phyloP scores from a whole-genome alignment of 2,888 invertebrate genomes.

The Ophion costatus region DNA sequence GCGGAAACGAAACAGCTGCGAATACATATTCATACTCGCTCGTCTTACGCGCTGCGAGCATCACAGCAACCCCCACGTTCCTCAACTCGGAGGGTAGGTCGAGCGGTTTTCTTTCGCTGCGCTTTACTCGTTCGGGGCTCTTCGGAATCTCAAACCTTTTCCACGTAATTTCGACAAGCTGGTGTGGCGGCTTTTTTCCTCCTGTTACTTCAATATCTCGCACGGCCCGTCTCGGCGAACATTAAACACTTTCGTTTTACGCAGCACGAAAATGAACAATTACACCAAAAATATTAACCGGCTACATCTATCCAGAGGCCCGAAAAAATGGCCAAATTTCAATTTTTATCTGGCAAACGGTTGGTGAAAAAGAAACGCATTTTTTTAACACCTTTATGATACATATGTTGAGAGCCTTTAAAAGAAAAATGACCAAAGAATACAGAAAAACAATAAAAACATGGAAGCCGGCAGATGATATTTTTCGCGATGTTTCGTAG shows the following conservation, averaged over 20 bases:
- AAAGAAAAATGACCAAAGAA: too few species aligned
- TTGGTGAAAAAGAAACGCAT: too few species aligned
- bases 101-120: conserved; percentile 32
- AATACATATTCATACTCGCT: conserved; percentile 73
- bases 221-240: conserved; percentile 53
- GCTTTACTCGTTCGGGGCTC: conserved; percentile 50
- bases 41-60: conserved; percentile 37
- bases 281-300: too few species aligned
- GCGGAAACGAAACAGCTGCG: conserved; percentile 68
- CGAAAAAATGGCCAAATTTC: too few species aligned
- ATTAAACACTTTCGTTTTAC: conserved; percentile 48
- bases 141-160: conserved; percentile 51
- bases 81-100: conserved; percentile 16
- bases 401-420: too few species aligned
- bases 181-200: conserved; percentile 39
- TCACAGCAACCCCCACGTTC: conserved; percentile 33
- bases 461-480: too few species aligned
- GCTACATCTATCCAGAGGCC: too few species aligned
- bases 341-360: too few species aligned
- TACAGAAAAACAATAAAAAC: too few species aligned
- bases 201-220: conserved; percentile 45
- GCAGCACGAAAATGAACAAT: too few species aligned
- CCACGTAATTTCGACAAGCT: conserved; percentile 55
- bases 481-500: too few species aligned
- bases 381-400: too few species aligned